A percentile compares a stretch with the other conserved stretches of the same genome.
Evolutionary conservation across 2,113 vertebrate genomes (phyloP).

Genomic region (Nothobranchius kuhntae): DNA sequence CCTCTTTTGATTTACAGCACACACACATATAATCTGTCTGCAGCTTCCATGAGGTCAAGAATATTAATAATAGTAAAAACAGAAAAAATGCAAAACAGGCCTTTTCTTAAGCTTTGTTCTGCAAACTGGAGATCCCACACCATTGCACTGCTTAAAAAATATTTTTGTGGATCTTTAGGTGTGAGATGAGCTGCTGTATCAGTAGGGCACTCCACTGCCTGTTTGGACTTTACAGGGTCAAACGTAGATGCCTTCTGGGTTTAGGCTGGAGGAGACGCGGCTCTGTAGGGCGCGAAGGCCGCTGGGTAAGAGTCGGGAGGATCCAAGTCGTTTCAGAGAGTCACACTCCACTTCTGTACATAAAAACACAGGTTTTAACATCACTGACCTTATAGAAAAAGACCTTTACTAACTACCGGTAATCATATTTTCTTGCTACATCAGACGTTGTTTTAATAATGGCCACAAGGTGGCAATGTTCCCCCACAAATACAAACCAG

Average conservation of each 20-base stretch:
- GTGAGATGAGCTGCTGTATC: background rate
- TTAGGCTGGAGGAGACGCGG: conserved; percentile 85
- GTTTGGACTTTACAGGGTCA: conserved; percentile 67
- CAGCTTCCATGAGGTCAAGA: conserved; percentile 2
- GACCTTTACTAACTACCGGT: too few species aligned
- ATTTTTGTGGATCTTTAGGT: background rate
- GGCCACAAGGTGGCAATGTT: conserved; percentile 57
- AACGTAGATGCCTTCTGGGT: conserved; percentile 96
- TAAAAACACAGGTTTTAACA: background rate
- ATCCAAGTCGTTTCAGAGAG: conserved; percentile 86
- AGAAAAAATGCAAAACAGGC: conserved; percentile 18
- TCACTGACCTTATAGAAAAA: background rate
- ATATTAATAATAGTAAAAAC: background rate
- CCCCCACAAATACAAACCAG: conserved; percentile 9
- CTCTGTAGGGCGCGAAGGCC: conserved; percentile 90
- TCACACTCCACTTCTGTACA: conserved; percentile 79
- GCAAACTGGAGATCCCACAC: background rate
- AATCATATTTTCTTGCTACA: too few species aligned
- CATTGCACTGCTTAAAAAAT: too few species aligned
- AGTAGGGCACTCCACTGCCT: background rate
- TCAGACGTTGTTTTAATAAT: background rate
- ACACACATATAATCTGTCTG: background rate
- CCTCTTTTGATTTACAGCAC: conserved; percentile 15
- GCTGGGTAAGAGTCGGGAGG: conserved; percentile 87
- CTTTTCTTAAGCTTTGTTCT: too few species aligned